These are phyloP conservation scores for Erpornis zantholeuca DNA, from an alignment of 2,113 vertebrate genomes.

Conservation along the genomic window DNA sequence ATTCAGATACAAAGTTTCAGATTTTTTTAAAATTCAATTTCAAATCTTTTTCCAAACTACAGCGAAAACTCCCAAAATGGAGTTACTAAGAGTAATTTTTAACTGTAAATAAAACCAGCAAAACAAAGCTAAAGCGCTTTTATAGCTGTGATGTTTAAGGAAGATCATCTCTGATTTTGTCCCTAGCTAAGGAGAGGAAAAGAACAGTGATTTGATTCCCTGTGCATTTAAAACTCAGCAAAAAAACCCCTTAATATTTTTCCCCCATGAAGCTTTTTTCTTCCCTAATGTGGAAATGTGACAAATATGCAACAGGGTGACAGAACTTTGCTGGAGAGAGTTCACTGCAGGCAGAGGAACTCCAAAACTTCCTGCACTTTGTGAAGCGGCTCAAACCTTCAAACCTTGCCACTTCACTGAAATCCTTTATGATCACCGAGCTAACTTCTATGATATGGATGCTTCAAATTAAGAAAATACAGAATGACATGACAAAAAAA, in stretches of 20 bases:
- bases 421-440: slow-evolving; percentile 14
- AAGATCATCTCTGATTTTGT: background rate
- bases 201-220: background rate
- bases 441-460: background rate
- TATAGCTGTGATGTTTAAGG: background rate
- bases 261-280: background rate
- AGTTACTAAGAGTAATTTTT: background rate
- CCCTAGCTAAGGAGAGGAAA: background rate
- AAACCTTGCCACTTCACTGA: background rate
- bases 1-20: slow-evolving; percentile 16
- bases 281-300: background rate
- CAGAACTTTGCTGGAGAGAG: slow-evolving; percentile 20
- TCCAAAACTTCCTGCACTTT: slow-evolving; percentile 37
- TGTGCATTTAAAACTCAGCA: slow-evolving; percentile 2
- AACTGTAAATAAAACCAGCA: background rate
- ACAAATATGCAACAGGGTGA: background rate
- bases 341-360: background rate
- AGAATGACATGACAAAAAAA: background rate
- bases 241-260: background rate
- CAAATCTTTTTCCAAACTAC: background rate
- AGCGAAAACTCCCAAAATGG: background rate
- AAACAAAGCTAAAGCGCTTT: background rate
- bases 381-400: background rate
- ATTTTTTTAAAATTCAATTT: background rate
- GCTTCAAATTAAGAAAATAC: background rate